phyloP scores from a whole-genome alignment of 2,797 vertebrate genomes.

The Chelonia mydas region DNA sequence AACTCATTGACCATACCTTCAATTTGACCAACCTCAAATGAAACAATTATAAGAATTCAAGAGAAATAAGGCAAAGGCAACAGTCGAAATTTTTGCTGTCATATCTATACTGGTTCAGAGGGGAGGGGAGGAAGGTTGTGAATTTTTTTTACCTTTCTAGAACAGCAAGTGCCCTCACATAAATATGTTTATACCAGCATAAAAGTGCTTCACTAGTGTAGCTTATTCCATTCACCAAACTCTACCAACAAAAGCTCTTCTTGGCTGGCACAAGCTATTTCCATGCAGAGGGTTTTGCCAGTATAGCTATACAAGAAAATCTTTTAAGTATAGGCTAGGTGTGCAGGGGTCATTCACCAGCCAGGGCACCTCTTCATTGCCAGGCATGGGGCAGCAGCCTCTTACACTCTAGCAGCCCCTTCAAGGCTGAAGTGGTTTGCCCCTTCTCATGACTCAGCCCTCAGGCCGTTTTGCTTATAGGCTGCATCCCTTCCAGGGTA shows the following conservation, averaged over 20 bases:
- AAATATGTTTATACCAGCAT: not conserved
- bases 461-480: not conserved
- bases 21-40: not conserved
- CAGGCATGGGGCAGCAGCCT: not conserved
- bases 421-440: not conserved
- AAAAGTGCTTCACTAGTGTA: not conserved
- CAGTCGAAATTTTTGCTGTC: not conserved
- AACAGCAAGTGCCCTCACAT: not conserved
- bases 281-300: not conserved
- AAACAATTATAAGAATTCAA: not conserved
- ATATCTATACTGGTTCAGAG: not conserved
- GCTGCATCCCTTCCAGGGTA: not conserved
- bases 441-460: not conserved
- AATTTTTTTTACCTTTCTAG: slow-evolving; percentile 1
- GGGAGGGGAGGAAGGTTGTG: not conserved
- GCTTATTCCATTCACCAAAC: slow-evolving; percentile 42
- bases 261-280: not conserved
- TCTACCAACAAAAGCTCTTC: slow-evolving; percentile 28
- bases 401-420: too few relatives aligned
- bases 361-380: not conserved
- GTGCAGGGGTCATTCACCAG: not conserved
- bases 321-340: not conserved
- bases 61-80: not conserved
- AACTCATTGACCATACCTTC: too few relatives aligned
- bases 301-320: not conserved